Evolutionary conservation across 2,888 invertebrate species (phyloP).

Genomic region (Gryllus longicercus): DNA sequence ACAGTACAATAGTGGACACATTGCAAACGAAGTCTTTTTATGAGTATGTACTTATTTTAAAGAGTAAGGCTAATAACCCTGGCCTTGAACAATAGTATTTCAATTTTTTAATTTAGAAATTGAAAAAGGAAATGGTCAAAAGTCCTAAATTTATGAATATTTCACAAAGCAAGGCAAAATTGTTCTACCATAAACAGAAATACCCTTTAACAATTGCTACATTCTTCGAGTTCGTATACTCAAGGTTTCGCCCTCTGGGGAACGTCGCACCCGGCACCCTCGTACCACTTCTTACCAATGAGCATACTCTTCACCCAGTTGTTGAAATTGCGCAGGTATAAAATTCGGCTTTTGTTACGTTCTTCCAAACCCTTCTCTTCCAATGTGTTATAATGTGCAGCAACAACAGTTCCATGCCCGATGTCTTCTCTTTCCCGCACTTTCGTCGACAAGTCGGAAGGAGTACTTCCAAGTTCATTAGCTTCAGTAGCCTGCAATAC

Average conservation of each 20-base stretch:
- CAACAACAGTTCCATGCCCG: slow-evolving; percentile 65
- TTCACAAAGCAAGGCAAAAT: not conserved
- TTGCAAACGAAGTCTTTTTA: no score
- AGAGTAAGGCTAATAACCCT: no score
- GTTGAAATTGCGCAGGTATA: slow-evolving; percentile 93
- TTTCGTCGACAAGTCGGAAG: slow-evolving; percentile 35
- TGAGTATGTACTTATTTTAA: no score
- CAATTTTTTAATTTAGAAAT: no score
- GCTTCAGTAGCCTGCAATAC: not conserved
- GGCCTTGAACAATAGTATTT: no score
- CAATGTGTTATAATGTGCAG: slow-evolving; percentile 89
- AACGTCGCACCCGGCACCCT: no score
- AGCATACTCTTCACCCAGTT: slow-evolving; percentile 98
- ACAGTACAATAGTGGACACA: no score
- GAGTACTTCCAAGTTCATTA: not conserved
- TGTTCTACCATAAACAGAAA: no score
- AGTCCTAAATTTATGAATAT: not conserved
- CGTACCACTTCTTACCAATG: slow-evolving; percentile 63
- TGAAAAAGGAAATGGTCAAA: not conserved
- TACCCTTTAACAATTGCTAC: no score
- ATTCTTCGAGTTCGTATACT: no score
- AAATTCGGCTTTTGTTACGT: slow-evolving; percentile 84
- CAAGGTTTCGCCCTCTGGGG: no score
- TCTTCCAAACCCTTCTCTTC: slow-evolving; percentile 77
- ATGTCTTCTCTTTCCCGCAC: slow-evolving; percentile 25